Conservation (phyloP, 2,797 vertebrate genomes). For the Microtus californicus region DNA sequence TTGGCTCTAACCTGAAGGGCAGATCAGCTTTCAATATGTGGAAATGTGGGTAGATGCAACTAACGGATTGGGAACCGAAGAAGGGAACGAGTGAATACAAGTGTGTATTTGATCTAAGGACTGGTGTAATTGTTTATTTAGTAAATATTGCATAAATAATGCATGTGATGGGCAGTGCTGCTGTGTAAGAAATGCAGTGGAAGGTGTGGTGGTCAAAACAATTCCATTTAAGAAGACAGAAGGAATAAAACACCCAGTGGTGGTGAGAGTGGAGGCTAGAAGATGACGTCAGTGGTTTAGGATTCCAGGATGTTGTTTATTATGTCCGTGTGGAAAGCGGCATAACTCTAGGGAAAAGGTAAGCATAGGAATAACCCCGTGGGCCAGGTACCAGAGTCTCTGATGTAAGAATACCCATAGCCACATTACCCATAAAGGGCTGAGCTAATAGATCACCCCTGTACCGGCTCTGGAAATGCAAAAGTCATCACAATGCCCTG, state of each 20-base stretch:
- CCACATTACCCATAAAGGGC: neutral
- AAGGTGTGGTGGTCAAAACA: slow-evolving; percentile 8
- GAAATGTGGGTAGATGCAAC: slow-evolving; percentile 13
- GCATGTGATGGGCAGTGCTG: slow-evolving; percentile 4
- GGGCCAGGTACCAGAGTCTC: neutral
- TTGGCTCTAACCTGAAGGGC: slow-evolving; percentile 45
- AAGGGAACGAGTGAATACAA: neutral
- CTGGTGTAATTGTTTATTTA: slow-evolving; percentile 15
- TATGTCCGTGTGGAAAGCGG: slow-evolving; percentile 43
- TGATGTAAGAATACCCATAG: slow-evolving; percentile 3
- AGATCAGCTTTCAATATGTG: slow-evolving; percentile 24
- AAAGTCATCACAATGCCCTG: neutral
- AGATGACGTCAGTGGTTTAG: neutral
- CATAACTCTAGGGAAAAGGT: neutral
- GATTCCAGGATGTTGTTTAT: slow-evolving; percentile 5
- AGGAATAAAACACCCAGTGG: slow-evolving; percentile 34
- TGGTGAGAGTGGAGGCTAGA: neutral
- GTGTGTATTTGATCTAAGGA: slow-evolving; percentile 38
- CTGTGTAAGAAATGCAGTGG: slow-evolving; percentile 13
- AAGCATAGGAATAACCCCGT: neutral
- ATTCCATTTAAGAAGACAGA: slow-evolving; percentile 37
- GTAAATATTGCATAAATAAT: neutral
- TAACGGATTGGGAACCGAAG: slow-evolving; percentile 53
- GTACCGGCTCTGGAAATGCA: slow-evolving; percentile 18
- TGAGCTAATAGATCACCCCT: neutral